Evolutionary conservation across 2,797 vertebrate genomes (phyloP).

Genomic region (Sandelia bainsii): DNA sequence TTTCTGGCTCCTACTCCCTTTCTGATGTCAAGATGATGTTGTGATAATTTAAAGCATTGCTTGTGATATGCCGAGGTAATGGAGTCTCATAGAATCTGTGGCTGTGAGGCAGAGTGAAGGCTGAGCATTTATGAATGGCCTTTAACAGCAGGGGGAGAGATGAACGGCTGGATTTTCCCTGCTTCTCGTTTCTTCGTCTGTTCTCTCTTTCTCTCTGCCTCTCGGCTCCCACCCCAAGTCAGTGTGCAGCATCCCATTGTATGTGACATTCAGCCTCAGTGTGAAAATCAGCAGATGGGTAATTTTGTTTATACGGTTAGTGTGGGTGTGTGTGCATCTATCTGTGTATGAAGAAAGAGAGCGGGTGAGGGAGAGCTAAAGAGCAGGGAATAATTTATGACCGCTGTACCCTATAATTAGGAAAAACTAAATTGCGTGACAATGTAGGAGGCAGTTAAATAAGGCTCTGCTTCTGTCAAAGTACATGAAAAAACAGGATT

Average conservation of each 20-base stretch:
- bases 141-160: constrained; percentile 72
- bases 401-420: constrained; percentile 82
- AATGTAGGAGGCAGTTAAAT: constrained; percentile 75
- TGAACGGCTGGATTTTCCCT: constrained; percentile 61
- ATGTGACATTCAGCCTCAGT: constrained; percentile 63
- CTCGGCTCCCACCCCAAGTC: constrained; percentile 12
- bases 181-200: constrained; percentile 46
- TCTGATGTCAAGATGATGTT: constrained; percentile 50
- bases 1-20: constrained; percentile 19
- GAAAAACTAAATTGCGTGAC: constrained; percentile 81
- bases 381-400: constrained; percentile 79
- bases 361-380: constrained; percentile 57
- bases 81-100: constrained; percentile 49
- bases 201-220: constrained; percentile 18
- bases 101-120: constrained; percentile 44
- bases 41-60: constrained; percentile 51
- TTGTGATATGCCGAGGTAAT: constrained; percentile 34
- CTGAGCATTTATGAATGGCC: constrained; percentile 78
- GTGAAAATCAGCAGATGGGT: constrained; percentile 74
- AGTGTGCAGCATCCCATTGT: constrained; percentile 40
- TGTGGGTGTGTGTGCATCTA: constrained; percentile 44
- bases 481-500: constrained; percentile 57
- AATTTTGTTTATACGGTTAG: constrained; percentile 68
- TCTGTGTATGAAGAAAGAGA: constrained; percentile 47
- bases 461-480: constrained; percentile 68